These are phyloP conservation scores for Orcinus orca DNA, from an alignment of 2,113 vertebrate genomes.

Conservation along the genomic window DNA sequence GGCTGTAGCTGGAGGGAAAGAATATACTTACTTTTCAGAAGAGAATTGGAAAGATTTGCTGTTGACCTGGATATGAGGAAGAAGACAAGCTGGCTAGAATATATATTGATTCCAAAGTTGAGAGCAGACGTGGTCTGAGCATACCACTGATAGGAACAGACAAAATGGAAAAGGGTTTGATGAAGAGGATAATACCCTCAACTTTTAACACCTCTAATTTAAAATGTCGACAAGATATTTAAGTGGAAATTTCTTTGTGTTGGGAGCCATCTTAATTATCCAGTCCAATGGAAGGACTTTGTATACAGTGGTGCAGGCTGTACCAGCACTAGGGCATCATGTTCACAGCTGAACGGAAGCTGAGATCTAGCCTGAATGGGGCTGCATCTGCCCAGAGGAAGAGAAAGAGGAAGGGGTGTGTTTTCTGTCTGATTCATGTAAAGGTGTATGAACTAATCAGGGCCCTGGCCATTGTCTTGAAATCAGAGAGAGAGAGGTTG, in stretches of 20 bases:
- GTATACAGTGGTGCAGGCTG: background rate
- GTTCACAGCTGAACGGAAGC: background rate
- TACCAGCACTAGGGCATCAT: accelerated
- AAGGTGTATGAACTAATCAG: background rate
- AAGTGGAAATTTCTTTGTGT: background rate
- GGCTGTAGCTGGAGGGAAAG: conserved; percentile 10
- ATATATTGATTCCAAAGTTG: background rate
- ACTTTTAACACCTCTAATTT: background rate
- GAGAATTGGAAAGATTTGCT: conserved; percentile 17
- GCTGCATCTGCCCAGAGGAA: background rate
- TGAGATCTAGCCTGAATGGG: too few relatives aligned
- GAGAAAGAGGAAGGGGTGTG: background rate
- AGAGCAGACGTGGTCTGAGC: background rate
- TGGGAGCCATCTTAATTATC: background rate
- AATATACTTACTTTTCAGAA: conserved; percentile 55
- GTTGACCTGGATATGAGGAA: background rate
- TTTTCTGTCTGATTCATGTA: background rate
- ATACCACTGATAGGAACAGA: background rate
- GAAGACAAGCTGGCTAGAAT: background rate
- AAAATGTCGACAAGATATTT: background rate
- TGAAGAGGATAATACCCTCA: background rate
- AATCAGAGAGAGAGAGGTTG: background rate
- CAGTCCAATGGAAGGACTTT: too few relatives aligned
- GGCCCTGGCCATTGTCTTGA: background rate
- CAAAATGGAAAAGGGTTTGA: background rate